These are phyloP conservation scores for Meloe dianella DNA, from an alignment of 2,888 invertebrate species.

Conservation along the genomic window DNA sequence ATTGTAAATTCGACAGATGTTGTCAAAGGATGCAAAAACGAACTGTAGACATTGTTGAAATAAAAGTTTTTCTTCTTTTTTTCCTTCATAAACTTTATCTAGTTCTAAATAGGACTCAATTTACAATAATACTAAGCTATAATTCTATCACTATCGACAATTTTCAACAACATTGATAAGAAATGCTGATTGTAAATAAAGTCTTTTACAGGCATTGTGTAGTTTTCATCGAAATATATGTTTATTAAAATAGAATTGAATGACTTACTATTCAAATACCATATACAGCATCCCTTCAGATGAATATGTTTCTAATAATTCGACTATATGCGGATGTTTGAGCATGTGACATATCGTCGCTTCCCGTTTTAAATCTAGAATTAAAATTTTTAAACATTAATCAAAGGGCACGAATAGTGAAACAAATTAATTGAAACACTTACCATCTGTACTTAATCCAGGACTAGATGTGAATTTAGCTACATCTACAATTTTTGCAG, in stretches of 20 bases:
- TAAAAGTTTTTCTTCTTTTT: not conserved
- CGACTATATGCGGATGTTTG: slow-evolving; percentile 98
- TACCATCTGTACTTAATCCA: slow-evolving; percentile 94
- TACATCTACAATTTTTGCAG: slow-evolving; percentile 98
- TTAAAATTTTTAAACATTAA: slow-evolving; percentile 49
- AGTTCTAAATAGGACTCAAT: no score
- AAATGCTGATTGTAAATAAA: no score
- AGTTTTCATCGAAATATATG: not conserved
- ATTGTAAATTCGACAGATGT: not conserved
- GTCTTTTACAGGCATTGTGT: not conserved
- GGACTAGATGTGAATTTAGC: slow-evolving; percentile 97
- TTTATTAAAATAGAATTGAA: not conserved
- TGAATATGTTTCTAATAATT: slow-evolving; percentile 96
- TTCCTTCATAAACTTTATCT: no score
- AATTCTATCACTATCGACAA: no score
- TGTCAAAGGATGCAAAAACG: no score
- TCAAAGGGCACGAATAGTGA: slow-evolving; percentile 12
- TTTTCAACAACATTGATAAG: no score
- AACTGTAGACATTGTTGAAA: no score
- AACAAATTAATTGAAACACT: slow-evolving; percentile 23
- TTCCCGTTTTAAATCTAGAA: slow-evolving; percentile 92
- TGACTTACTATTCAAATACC: slow-evolving; percentile 95
- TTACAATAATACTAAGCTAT: no score
- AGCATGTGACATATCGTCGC: slow-evolving; percentile 99
- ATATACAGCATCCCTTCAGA: slow-evolving; percentile 99